Percentiles rank a stretch among this genome's conserved stretches.
Conservation (phyloP, 2,888 invertebrate genomes). For the Hypercompe scribonia region DNA sequence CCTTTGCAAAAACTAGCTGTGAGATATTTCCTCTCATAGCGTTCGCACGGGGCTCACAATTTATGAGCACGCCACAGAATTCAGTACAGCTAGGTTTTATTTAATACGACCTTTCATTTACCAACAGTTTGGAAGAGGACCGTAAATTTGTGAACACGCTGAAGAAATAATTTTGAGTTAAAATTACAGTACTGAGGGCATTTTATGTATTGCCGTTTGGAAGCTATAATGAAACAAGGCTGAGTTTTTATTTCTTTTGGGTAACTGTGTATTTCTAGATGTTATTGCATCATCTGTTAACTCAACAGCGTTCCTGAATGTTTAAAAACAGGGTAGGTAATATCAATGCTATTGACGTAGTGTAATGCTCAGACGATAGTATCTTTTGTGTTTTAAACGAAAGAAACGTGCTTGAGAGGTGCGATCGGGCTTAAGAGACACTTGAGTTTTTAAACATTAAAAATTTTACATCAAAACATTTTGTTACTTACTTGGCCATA, state of each 20-base stretch:
- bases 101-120: slow-evolving; percentile 37
- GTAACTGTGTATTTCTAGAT: not conserved
- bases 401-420: no score
- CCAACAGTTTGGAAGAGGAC: slow-evolving; percentile 29
- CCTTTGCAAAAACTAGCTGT: slow-evolving; percentile 10
- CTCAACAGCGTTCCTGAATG: not conserved
- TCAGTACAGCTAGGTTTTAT: slow-evolving; percentile 23
- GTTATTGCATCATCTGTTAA: no score
- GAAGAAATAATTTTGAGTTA: slow-evolving; percentile 16
- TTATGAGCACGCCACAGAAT: slow-evolving; percentile 25
- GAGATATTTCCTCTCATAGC: slow-evolving; percentile 13
- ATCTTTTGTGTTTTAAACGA: no score
- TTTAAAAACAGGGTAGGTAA: not conserved
- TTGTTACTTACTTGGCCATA: no score
- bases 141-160: slow-evolving; percentile 43
- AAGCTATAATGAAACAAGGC: not conserved
- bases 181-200: slow-evolving; percentile 6
- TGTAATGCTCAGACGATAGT: no score
- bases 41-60: slow-evolving; percentile 16
- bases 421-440: no score
- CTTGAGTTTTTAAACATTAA: no score
- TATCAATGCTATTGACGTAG: no score
- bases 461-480: no score
- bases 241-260: not conserved
- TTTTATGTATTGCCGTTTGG: slow-evolving; percentile 12